Base-by-base conservation (phyloP, 2,797 vertebrate species). In the Pogoniulus pusillus region DNA sequence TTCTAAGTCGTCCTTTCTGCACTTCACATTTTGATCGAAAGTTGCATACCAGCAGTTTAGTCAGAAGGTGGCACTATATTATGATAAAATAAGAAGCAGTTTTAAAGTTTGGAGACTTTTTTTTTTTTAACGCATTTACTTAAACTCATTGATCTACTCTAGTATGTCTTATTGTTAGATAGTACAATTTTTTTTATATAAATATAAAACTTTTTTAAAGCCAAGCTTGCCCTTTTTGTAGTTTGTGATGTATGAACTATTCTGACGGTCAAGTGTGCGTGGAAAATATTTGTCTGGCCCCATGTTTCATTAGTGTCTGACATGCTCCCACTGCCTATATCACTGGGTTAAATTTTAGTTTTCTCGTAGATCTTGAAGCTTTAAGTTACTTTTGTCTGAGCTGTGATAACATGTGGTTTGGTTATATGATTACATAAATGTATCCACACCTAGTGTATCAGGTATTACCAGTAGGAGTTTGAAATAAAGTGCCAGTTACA, bases 61-160 rank as follows among this genome's bases (percentile, higher is more conserved):
- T 77, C 91, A 92, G 78, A 87, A 96, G 84, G 35, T 95, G 87
- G 88, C 83, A 27, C 75, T 89, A 1, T 41, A 14, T 80, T 70
- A 70, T 18, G 69, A 49, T 53, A 73, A 75, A 93, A 79, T 27
- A 70, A 76, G 19, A 64, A 34, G 49, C 16, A 18, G 4, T 32
- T 51, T 24, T 13, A 15, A 82, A 70, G 41, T 49, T 68, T 47
- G 30, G n/a, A 86, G n/a, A 49, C 1, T 24, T 59, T 27, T 32
- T 68, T 85, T 58, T 63, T 68, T 68, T 13, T 54, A 57, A 79
- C 16, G 55, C 2, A 5, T 70, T 43, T 43, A 6, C 58, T 57
- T 72, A 30, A 82, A 68, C 12, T 55, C 51, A 22, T 3, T 68
- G 17, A 8, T 62, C 4, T 79, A 71, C 7, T 63, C 20, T 60